phyloP scores from a whole-genome alignment of 2,888 invertebrate genomes.

The Cryptophagus acutangulus region DNA sequence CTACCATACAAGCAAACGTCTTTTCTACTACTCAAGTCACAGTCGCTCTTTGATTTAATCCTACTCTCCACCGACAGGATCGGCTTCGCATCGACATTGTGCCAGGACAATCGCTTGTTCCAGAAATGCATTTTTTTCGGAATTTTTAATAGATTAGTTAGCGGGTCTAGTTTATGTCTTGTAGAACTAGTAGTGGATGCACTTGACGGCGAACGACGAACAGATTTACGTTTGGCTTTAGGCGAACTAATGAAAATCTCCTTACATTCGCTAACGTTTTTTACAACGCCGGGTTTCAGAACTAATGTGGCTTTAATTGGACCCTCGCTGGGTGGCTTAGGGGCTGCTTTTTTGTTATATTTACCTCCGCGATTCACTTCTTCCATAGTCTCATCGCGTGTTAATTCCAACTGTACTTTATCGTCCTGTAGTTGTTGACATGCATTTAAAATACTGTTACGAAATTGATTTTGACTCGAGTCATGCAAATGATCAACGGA shows the following conservation, averaged over 20 bases:
- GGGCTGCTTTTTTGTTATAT: constrained; percentile 53
- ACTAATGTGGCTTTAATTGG: constrained; percentile 50
- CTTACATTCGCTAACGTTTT: constrained; percentile 34
- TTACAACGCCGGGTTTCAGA: constrained; percentile 49
- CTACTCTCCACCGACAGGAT: constrained; percentile 24
- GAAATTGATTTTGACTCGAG: neutral
- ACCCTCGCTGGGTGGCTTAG: constrained; percentile 43
- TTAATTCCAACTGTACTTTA: too few species aligned
- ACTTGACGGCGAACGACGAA: constrained; percentile 8
- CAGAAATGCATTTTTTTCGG: constrained; percentile 56
- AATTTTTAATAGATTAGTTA: constrained; percentile 48
- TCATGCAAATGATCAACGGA: constrained; percentile 6
- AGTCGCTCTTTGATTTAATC: constrained; percentile 38
- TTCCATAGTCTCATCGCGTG: constrained; percentile 6
- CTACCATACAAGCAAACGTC: constrained; percentile 21
- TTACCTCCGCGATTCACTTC: constrained; percentile 46
- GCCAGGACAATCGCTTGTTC: constrained; percentile 45
- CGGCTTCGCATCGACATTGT: constrained; percentile 22
- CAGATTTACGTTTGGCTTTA: constrained; percentile 34
- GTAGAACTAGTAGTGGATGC: too few species aligned
- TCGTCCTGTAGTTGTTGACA: constrained; percentile 20
- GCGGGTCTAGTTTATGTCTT: constrained; percentile 13
- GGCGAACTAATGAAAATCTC: constrained; percentile 40
- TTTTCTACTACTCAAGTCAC: constrained; percentile 23
- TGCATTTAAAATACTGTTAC: constrained; percentile 30